A percentile compares a stretch with the other conserved stretches of the same genome.
Evolutionary conservation across 1,140 invertebrate genomes (phyloP).

Genomic region (Chionoecetes opilio): DNA sequence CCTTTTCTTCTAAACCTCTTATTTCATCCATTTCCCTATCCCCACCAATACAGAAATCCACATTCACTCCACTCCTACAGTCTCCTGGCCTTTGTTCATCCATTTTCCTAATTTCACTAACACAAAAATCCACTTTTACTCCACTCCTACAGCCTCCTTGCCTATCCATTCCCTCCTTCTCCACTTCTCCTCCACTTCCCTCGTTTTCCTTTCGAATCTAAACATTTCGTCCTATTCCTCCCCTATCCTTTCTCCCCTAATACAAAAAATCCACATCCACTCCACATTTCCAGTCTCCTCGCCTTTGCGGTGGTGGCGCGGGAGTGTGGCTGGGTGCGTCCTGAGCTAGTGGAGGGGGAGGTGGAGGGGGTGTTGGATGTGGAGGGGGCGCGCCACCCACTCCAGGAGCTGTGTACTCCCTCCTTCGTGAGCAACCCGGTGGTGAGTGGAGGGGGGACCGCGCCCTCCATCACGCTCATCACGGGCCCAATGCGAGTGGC

Average conservation of each 20-base stretch:
- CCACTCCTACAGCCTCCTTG: neutral
- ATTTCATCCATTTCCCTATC: too few species aligned
- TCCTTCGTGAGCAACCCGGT: conserved; percentile 85
- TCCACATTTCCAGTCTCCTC: conserved; percentile 86
- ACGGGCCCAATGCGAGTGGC: conserved; percentile 95
- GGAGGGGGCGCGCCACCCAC: conserved; percentile 90
- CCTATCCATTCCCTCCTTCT: too few species aligned
- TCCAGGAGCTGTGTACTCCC: conserved; percentile 88
- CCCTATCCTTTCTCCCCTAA: too few species aligned
- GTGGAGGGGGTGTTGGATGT: conserved; percentile 88
- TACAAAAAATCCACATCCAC: neutral
- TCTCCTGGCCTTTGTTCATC: too few species aligned
- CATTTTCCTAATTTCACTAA: too few species aligned
- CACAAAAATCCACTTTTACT: too few species aligned
- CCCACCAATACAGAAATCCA: too few species aligned
- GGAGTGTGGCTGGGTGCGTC: conserved; percentile 89
- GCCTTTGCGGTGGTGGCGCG: conserved; percentile 89
- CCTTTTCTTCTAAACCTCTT: too few species aligned
- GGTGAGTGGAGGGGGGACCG: conserved; percentile 84
- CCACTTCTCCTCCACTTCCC: too few species aligned
- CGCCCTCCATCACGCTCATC: conserved; percentile 88
- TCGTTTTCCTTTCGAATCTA: too few species aligned
- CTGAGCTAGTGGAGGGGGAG: conserved; percentile 86
- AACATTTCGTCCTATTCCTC: too few species aligned
- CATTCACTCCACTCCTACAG: too few species aligned